Base-by-base conservation (phyloP, 2,797 vertebrate species). In the Hypotaenidia philippensis region DNA sequence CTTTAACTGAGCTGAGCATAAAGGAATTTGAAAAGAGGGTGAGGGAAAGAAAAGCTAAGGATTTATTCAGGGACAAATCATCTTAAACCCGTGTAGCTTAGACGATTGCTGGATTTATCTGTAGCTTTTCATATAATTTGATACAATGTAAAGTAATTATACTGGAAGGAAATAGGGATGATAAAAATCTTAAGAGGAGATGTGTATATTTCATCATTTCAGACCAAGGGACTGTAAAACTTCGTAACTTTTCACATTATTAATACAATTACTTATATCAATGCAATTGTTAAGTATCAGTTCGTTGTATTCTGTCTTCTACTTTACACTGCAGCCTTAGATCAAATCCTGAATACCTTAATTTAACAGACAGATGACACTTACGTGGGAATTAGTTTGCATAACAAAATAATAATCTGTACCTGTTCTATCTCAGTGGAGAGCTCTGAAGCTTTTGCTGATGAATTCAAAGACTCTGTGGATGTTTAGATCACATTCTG, bases 331-430 rank as follows among this genome's bases (percentile, higher is more conserved):
- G 57, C 31, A 61, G 21, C 8, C 16, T 78, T 56, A 64, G 31
- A 32, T 93, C 36, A 90, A 60, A 77, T 57, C 32, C n/a, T 49
- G 32, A 93, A 80, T 61, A 56, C 8, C 3, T 84, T 81, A 29
- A 82, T 76, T 90, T 86, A 83, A 71, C 45, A 75, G 45, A 49
- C 65, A 83, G 57, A 40, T 93, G 75, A 95, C 72, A 86, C 26
- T 74, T 95, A 71, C 21, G 52, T 32, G 89, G 52, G 84, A 78
- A 31, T 92, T 76, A 83, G 45, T 88, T 47, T 89, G 60, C 25
- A 20, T 79, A 68, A 92, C 61, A 83, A 91, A 97, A 96, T 90
- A 88, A 89, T 91, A 96, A 74, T 70, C 70, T 90, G 87, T 66
- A 52, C 66, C 95, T 72, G 45, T 89, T 80, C 17, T 27, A 2